Evolutionary conservation across 2,888 invertebrate genomes (phyloP).

Genomic region (Acronicta leporina): DNA sequence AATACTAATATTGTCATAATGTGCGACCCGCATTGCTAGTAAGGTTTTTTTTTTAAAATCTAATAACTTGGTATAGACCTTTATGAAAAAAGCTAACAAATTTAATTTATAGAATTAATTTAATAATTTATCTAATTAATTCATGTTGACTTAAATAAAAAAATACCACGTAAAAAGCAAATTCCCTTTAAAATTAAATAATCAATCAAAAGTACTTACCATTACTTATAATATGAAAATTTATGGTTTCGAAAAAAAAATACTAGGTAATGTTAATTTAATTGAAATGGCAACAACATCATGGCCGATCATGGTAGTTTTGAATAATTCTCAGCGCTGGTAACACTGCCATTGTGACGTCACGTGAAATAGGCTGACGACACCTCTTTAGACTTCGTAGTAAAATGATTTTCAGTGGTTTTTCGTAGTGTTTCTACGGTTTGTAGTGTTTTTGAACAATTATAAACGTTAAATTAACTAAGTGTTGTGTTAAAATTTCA

Average conservation of each 20-base stretch:
- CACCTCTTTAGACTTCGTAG: conserved; percentile 76
- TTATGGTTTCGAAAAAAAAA: not conserved
- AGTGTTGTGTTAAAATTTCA: conserved; percentile 77
- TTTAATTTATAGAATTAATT: too few species aligned
- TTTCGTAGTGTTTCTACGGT: conserved; percentile 76
- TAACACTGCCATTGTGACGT: conserved; percentile 86
- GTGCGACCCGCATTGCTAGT: too few species aligned
- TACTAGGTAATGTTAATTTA: conserved; percentile 20
- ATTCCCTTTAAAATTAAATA: too few species aligned
- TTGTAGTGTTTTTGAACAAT: conserved; percentile 73
- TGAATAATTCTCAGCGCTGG: conserved; percentile 50
- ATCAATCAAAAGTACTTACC: too few species aligned
- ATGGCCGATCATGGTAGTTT: conserved; percentile 51
- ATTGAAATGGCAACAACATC: conserved; percentile 39
- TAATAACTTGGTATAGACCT: too few species aligned
- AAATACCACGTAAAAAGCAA: too few species aligned
- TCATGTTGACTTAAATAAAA: too few species aligned
- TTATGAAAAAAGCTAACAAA: too few species aligned
- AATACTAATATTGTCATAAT: too few species aligned
- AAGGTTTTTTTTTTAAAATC: too few species aligned
- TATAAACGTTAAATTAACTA: conserved; percentile 72
- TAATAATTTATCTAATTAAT: too few species aligned
- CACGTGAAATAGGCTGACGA: conserved; percentile 83
- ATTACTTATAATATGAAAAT: not conserved
- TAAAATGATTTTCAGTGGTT: conserved; percentile 80